Percentiles rank a stretch among this genome's conserved stretches.
These are phyloP conservation scores for Eupithecia insigniata DNA, from an alignment of 2,888 invertebrate species.

Conservation along the genomic window DNA sequence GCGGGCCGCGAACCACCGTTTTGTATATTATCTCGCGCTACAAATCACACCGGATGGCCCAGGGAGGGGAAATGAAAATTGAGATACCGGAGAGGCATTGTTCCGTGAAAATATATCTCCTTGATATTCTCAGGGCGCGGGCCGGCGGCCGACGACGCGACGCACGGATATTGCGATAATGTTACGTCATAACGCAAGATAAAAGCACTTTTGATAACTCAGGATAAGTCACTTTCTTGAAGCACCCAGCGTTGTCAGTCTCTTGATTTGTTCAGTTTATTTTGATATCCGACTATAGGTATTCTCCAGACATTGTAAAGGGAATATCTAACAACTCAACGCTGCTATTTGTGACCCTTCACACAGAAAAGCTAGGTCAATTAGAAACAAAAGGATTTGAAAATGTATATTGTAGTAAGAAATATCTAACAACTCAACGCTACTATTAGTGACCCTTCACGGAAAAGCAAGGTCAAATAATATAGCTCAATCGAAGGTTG, in stretches of 20 bases:
- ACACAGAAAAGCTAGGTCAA: too few relatives aligned
- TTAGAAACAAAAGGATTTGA: neutral
- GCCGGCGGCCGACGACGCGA: conserved; percentile 64
- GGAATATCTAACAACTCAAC: too few relatives aligned
- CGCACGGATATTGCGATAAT: conserved; percentile 80
- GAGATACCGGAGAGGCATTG: conserved; percentile 82
- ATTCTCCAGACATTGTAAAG: neutral
- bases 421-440: neutral
- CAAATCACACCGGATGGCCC: conserved; percentile 82
- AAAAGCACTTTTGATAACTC: conserved; percentile 73
- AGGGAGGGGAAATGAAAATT: conserved; percentile 82
- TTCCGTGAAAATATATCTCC: conserved; percentile 83
- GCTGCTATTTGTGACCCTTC: too few relatives aligned
- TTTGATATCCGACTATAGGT: neutral
- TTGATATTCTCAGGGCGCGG: conserved; percentile 78
- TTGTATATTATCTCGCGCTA: conserved; percentile 82
- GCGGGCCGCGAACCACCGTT: conserved; percentile 77
- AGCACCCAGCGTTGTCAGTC: conserved; percentile 18
- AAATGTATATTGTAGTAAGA: neutral
- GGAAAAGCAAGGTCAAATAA: conserved; percentile 9
- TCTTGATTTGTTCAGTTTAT: neutral
- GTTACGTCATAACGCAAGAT: conserved; percentile 75
- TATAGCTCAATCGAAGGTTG: neutral
- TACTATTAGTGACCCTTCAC: neutral
- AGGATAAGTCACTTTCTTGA: conserved; percentile 67